These are phyloP conservation scores for Maniola jurtina DNA, from an alignment of 1,140 invertebrate genomes.

Conservation along the genomic window DNA sequence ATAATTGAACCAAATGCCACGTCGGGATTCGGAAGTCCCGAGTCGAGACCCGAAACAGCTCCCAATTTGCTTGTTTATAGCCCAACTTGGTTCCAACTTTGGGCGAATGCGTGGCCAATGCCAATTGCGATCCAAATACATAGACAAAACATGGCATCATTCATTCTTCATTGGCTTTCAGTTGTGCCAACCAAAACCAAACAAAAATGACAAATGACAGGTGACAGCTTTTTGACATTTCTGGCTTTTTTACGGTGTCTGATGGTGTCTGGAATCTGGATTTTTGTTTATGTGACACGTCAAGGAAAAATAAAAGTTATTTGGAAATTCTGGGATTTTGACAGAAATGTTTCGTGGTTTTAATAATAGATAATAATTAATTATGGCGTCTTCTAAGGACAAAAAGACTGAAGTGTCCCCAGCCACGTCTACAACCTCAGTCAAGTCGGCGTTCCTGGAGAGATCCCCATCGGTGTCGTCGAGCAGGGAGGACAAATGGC, in stretches of 20 bases:
- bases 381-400: constrained; percentile 62
- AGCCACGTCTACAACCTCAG: constrained; percentile 55
- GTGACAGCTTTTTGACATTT: constrained; percentile 13
- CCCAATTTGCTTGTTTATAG: no score
- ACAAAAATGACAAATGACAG: background rate
- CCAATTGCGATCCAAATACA: no score
- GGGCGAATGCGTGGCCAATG: no score
- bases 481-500: constrained; percentile 68
- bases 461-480: constrained; percentile 65
- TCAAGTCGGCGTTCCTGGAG: constrained; percentile 55
- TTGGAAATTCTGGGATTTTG: constrained; percentile 3
- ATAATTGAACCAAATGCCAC: no score
- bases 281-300: constrained; percentile 29
- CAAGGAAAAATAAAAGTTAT: constrained; percentile 28
- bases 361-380: constrained; percentile 40
- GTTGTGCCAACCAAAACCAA: background rate
- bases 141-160: no score
- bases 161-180: no score
- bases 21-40: no score
- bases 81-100: no score
- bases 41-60: no score
- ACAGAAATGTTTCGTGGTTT: constrained; percentile 38
- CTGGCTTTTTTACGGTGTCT: no score
- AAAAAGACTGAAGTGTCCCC: constrained; percentile 55
- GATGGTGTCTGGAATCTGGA: no score